Conservation (phyloP, 2,113 vertebrate species). For the Catagonus wagneri region DNA sequence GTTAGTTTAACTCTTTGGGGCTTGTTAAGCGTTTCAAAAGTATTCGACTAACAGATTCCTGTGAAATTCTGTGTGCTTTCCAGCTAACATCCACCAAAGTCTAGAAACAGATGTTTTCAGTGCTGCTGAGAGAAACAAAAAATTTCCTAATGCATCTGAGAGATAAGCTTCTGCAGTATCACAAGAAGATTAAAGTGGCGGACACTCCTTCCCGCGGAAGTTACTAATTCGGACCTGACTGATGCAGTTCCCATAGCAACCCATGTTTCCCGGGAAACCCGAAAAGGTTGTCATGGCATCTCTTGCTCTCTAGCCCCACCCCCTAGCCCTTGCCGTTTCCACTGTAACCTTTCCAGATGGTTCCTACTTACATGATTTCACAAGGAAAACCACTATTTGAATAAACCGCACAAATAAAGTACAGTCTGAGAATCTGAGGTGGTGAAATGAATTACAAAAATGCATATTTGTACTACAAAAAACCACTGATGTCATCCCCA, state of each 20-base stretch:
- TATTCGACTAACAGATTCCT: conserved; percentile 45
- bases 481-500: conserved; percentile 42
- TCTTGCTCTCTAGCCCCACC: conserved; percentile 84
- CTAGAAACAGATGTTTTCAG: conserved; percentile 79
- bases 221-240: conserved; percentile 93
- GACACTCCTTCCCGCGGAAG: conserved; percentile 93
- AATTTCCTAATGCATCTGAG: conserved; percentile 67
- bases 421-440: conserved; percentile 75
- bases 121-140: conserved; percentile 63
- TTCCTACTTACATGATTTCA: conserved; percentile 87
- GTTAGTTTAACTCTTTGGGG: conserved; percentile 53
- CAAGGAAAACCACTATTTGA: conserved; percentile 79
- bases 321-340: conserved; percentile 87
- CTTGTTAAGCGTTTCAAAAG: background rate
- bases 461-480: conserved; percentile 56
- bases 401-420: conserved; percentile 82
- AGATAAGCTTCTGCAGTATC: conserved; percentile 80
- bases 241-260: conserved; percentile 97
- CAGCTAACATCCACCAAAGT: conserved; percentile 67
- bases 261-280: conserved; percentile 96
- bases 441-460: conserved; percentile 68
- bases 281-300: conserved; percentile 97
- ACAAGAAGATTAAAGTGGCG: conserved; percentile 87
- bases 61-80: conserved; percentile 48
- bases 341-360: conserved; percentile 94